Conservation (phyloP, 2,888 invertebrate species). For the Drosophila lacicola region DNA sequence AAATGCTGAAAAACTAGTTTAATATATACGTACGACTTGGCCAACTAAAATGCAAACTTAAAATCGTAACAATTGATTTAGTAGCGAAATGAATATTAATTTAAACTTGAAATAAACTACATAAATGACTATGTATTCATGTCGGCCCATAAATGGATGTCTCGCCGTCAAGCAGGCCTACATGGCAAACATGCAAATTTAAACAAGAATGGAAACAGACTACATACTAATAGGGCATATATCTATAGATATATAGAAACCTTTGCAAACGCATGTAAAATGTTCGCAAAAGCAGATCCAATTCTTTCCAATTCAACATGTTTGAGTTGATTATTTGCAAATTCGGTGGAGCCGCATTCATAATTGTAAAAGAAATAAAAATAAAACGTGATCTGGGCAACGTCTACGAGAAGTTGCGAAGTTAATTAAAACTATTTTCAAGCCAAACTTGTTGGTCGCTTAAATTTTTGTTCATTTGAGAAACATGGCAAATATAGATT, state of each 20-base stretch:
- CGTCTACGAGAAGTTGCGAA: too few relatives aligned
- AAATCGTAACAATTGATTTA: constrained; percentile 22
- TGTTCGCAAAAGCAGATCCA: neutral
- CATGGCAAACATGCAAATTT: constrained; percentile 2
- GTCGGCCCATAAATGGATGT: constrained; percentile 16
- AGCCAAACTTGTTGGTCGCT: too few relatives aligned
- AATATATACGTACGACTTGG: constrained; percentile 6
- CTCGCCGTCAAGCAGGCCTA: neutral
- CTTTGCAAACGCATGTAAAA: too few relatives aligned
- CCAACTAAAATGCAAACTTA: constrained; percentile 22
- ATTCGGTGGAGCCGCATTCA: too few relatives aligned
- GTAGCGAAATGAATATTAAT: constrained; percentile 41
- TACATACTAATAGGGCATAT: neutral
- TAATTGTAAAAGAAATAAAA: too few relatives aligned
- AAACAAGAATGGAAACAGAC: too few relatives aligned
- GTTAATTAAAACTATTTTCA: too few relatives aligned
- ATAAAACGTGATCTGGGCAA: too few relatives aligned
- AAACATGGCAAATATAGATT: too few relatives aligned
- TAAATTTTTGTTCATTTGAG: too few relatives aligned
- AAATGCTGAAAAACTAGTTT: constrained; percentile 42
- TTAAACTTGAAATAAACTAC: constrained; percentile 31
- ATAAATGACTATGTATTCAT: constrained; percentile 6
- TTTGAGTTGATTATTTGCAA: constrained; percentile 6
- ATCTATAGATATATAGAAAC: too few relatives aligned
- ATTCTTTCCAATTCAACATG: neutral